Evolutionary conservation across 2,797 vertebrate genomes (phyloP), one percentile per base, ranked within the genome.

Genomic region (Etheostoma perlongum): DNA sequence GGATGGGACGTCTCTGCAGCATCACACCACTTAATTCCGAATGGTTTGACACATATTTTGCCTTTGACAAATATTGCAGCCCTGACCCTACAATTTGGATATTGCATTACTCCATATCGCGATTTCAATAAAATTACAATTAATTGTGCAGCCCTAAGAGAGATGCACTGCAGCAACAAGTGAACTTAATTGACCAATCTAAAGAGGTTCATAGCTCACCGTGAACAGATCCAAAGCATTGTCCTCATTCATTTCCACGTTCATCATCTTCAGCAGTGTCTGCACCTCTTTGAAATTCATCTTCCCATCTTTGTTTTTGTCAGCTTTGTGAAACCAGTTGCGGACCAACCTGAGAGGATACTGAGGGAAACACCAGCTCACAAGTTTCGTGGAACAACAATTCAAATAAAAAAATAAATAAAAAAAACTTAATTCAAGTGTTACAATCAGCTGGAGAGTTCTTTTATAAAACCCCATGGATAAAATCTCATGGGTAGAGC

Each of bases 251-350:
- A 99, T 98, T 18, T 97, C 96, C 21, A 99, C 93, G 0, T 99
- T 99, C 98, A 99, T 98, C 96, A 99, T 96, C 80, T 95, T 97
- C 67, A 99, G 92, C 67, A 99, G 93, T 40, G 89, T 95, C 76
- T 94, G 95, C 67, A 96, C 96, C 82, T 99, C 98, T 83, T 95
- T 95, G 83, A 99, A 99, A 87, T 93, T 97, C 96, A 99, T 99
- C 76, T 96, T 94, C 0, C 97, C 97, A 9, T 99, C 98, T 83
- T 96, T 97, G 92, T 99, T 97, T 89, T 96, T 98, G 92, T 99
- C 98, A 0, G 97, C 98, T 78, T 96, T 98, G 30, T 96, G 93
- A 89, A 99, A 99, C 97, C 97, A 99, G 80, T 99, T 98, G 79
- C 93, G 94, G 83, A 99, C 94, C 98, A 98, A 99, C 1, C 95